A percentile compares a stretch with the other conserved stretches of the same genome.
These are phyloP conservation scores for Penaeus vannamei DNA, from an alignment of 1,140 invertebrate species.

Conservation along the genomic window DNA sequence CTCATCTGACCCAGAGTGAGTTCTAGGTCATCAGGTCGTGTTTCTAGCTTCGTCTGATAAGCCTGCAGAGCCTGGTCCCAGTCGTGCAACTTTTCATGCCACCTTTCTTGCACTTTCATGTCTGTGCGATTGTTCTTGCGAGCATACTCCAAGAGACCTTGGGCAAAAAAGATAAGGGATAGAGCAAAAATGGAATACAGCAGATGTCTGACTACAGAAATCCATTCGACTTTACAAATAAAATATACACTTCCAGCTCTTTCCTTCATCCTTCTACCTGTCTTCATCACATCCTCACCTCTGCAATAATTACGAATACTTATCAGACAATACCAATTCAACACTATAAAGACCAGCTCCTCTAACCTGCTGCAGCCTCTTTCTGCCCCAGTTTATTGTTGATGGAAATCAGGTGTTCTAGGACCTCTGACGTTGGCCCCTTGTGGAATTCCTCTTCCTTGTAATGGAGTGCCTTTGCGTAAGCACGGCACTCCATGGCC, in stretches of 20 bases:
- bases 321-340: too few relatives aligned
- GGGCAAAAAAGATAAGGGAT: not conserved
- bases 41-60: constrained; percentile 78
- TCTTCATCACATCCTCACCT: not conserved
- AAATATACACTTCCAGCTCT: too few relatives aligned
- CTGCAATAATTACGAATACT: too few relatives aligned
- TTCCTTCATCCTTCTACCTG: too few relatives aligned
- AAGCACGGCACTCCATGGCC: constrained; percentile 81
- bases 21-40: constrained; percentile 78
- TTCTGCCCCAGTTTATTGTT: constrained; percentile 99
- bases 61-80: constrained; percentile 96
- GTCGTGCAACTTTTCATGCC: constrained; percentile 99
- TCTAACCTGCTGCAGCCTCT: constrained; percentile 90
- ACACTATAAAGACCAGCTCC: too few relatives aligned
- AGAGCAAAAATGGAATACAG: not conserved
- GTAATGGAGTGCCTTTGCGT: constrained; percentile 98
- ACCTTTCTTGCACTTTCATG: constrained; percentile 90
- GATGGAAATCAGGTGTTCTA: constrained; percentile 95
- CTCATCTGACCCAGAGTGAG: constrained; percentile 94
- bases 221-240: too few relatives aligned
- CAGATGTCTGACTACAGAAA: too few relatives aligned
- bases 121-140: constrained; percentile 83
- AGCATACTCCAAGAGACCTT: constrained; percentile 87
- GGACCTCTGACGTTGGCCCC: constrained; percentile 82
- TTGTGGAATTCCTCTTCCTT: constrained; percentile 96